Base-by-base conservation (phyloP, 2,113 vertebrate species). In the Amphiprion percula region DNA sequence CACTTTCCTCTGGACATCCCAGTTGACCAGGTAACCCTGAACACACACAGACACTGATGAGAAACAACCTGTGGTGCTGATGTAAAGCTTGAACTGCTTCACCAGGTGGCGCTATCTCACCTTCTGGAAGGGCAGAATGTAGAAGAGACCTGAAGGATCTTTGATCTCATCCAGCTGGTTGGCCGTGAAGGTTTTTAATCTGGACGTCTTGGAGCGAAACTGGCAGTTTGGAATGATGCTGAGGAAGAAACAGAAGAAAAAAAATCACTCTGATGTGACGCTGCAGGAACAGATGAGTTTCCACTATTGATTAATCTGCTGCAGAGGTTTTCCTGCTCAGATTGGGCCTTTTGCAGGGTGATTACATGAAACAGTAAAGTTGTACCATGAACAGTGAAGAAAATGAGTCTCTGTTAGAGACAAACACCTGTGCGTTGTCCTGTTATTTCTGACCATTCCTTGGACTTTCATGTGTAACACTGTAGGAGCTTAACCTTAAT, bases 141-240 rank as follows among this genome's bases (percentile, higher is more conserved):
- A 99, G 86, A 98, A 99, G 24, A 99, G 96, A 10, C 98, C 98
- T 2, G 98, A 99, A 0, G 97, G 98, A 80, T 99, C 98, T 90
- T 99, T 99, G 88, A 99, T 97, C 94, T 99, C 98, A 84, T 99
- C 98, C 26, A 99, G 94, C 78, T 99, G 98, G 82, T 97, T 99
- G 74, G 98, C 97, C 0, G 98, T 99, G 82, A 98, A 99, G 1
- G 98, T 99, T 94, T 99, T 99, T 86, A 99, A 87, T 62, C 98
- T 95, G 23, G 97, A 97, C 0, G 97, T 99, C 92, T 98, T 99
- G 33, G 98, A 98, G 69, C 98, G 96, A 86, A 99, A 99, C 88
- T 99, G 98, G 80, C 98, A 97, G 88, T 99, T 99, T 69, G 98
- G 97, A 90, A 99, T 97, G 81, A 99, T 96, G 37, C 98, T 99